Base-by-base conservation (phyloP, 1,140 invertebrate genomes). In the Eurosta solidaginis region DNA sequence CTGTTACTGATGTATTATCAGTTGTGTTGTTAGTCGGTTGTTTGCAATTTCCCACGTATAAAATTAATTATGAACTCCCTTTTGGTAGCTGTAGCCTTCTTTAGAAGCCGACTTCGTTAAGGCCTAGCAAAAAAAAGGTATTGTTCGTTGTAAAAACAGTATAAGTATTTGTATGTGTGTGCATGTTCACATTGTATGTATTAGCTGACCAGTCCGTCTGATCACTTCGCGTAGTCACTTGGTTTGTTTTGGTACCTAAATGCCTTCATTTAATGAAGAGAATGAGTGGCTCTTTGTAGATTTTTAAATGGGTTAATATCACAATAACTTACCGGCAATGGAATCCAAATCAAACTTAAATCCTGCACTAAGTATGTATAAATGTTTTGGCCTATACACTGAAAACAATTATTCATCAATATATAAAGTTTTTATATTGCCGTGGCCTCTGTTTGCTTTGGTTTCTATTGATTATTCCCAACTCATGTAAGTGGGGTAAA, bases 21-120 rank as follows among this genome's bases (percentile, higher is more conserved):
- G 10, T 27, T 7, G 22, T 68, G 33, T 42, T 68, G 33, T 42
- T 7, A 40, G 33, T 68, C 33, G 59, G 59, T 68, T 68, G 29
- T 68, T 68, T 36, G 59, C 59, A 22, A 68, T 68, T 68, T 68
- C 59, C 59, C 59, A 68, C 59, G 59, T 68, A 68, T 68, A 42
- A 68, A 68, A 68, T 68, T 68, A 68, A 68, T 68, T 68, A 68
- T 33, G 36, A 40, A 42, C 59, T 68, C 59, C 59, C 59, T 68
- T 68, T 68, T 33, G 59, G 17, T 33, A n/a, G 33, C 29, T 12
- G 59, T 6, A 20, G 33, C 59, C 59, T n/a, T 40, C 59, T 40
- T 68, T 36, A 68, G 22, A 52, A 20, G 59, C 54, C 27, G 12
- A 59, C 54, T 33, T 17, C 27, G 54, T 29, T n/a, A 33, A 25